Conservation (phyloP, 2,113 vertebrate genomes). For the Misgurnus anguillicaudatus region DNA sequence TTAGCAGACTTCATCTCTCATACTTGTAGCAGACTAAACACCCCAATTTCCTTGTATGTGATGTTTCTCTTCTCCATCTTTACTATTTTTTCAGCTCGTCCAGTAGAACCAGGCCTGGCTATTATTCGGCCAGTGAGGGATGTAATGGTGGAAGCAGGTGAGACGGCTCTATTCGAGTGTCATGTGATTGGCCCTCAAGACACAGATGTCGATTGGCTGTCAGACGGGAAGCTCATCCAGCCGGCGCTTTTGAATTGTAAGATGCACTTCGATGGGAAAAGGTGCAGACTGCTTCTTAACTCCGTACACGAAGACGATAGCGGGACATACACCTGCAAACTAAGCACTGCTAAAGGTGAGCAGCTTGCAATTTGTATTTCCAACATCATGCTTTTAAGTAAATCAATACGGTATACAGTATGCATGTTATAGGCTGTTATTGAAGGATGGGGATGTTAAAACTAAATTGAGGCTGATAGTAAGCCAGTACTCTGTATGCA, state of each 20-base stretch:
- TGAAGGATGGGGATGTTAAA: too few species aligned
- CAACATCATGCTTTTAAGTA: too few species aligned
- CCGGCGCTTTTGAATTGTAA: slow-evolving; percentile 96
- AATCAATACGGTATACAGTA: too few species aligned
- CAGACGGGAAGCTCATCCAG: slow-evolving; percentile 91
- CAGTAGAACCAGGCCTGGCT: slow-evolving; percentile 84
- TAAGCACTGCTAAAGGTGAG: slow-evolving; percentile 94
- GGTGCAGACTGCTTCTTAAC: slow-evolving; percentile 91
- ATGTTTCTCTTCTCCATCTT: neutral
- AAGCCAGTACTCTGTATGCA: too few species aligned
- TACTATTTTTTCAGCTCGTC: slow-evolving; percentile 69
- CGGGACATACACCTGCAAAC: slow-evolving; percentile 92
- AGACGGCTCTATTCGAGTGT: slow-evolving; percentile 93
- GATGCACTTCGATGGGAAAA: slow-evolving; percentile 96
- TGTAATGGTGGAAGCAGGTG: slow-evolving; percentile 90
- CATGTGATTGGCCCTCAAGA: slow-evolving; percentile 89
- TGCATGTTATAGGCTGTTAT: too few species aligned
- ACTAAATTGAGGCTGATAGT: too few species aligned
- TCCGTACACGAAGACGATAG: slow-evolving; percentile 97
- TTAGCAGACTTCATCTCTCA: slow-evolving; percentile 4
- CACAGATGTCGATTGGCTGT: slow-evolving; percentile 96
- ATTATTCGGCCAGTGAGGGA: slow-evolving; percentile 87
- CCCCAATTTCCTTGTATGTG: neutral
- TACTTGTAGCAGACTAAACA: neutral
- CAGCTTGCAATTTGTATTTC: too few species aligned